phyloP scores from a whole-genome alignment of 2,797 vertebrate species.

The Myotis daubentonii region DNA sequence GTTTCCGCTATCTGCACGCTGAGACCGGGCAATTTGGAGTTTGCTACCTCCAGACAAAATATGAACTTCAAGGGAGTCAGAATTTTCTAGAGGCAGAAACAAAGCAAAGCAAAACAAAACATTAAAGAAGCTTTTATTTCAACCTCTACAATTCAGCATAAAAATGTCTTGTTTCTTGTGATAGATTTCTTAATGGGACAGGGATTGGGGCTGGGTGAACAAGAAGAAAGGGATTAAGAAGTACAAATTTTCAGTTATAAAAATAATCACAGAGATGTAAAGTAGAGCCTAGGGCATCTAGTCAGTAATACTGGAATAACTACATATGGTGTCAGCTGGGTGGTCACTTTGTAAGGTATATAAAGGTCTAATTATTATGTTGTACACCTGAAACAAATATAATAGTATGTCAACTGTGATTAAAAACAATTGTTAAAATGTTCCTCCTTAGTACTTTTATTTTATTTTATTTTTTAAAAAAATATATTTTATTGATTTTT shows the following conservation, averaged over 20 bases:
- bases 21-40: constrained; percentile 93
- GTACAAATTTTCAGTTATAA: not conserved
- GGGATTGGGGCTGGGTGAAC: no score
- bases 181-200: not conserved
- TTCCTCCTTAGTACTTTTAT: not conserved
- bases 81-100: constrained; percentile 88
- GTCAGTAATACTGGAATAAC: not conserved
- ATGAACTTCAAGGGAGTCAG: constrained; percentile 93
- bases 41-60: constrained; percentile 95
- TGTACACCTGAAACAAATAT: not conserved
- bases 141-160: not conserved
- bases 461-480: not conserved
- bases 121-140: constrained; percentile 19
- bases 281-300: not conserved
- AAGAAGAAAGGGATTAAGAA: not conserved
- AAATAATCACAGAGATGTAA: not conserved
- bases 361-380: not conserved
- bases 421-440: not conserved
- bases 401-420: not conserved
- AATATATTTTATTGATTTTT: no score
- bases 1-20: constrained; percentile 91
- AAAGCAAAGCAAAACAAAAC: constrained; percentile 47
- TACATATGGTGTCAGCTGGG: not conserved
- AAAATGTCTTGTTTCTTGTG: constrained; percentile 5
- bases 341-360: not conserved